A percentile compares a stretch with the other conserved stretches of the same genome.
Conservation (phyloP, 2,888 invertebrate species). For the Cantharis nigra region DNA sequence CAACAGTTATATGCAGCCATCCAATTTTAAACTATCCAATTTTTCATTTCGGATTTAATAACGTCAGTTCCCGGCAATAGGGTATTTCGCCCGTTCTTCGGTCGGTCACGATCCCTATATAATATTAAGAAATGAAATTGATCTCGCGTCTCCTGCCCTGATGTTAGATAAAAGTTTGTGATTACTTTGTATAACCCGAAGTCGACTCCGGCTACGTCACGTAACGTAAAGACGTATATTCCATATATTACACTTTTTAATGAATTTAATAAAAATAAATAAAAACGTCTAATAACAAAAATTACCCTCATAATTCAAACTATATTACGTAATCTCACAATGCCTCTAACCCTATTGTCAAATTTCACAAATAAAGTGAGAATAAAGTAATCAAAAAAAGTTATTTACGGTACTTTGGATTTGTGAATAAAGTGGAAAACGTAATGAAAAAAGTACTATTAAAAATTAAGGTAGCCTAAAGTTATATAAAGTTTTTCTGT, state of each 20-base stretch:
- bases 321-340: background rate
- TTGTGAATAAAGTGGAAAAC: background rate
- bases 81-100: conserved; percentile 47
- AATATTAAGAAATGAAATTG: conserved; percentile 57
- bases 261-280: conserved; percentile 37
- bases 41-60: conserved; percentile 58
- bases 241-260: conserved; percentile 40
- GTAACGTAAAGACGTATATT: conserved; percentile 41
- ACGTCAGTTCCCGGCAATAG: conserved; percentile 52
- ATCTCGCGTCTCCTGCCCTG: conserved; percentile 47
- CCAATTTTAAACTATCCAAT: conserved; percentile 58
- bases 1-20: conserved; percentile 43
- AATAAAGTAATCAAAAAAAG: conserved; percentile 10
- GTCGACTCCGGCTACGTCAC: conserved; percentile 37
- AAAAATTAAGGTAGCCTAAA: background rate
- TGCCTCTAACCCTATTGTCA: background rate
- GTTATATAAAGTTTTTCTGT: background rate
- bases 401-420: conserved; percentile 7
- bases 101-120: conserved; percentile 55
- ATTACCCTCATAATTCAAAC: background rate
- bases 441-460: background rate
- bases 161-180: conserved; percentile 54
- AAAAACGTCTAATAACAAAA: conserved; percentile 12
- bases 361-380: conserved; percentile 6
- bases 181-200: conserved; percentile 49